Evolutionary conservation across 2,113 vertebrate species (phyloP), one percentile per base, ranked within the genome.

Genomic region (Naja naja): DNA sequence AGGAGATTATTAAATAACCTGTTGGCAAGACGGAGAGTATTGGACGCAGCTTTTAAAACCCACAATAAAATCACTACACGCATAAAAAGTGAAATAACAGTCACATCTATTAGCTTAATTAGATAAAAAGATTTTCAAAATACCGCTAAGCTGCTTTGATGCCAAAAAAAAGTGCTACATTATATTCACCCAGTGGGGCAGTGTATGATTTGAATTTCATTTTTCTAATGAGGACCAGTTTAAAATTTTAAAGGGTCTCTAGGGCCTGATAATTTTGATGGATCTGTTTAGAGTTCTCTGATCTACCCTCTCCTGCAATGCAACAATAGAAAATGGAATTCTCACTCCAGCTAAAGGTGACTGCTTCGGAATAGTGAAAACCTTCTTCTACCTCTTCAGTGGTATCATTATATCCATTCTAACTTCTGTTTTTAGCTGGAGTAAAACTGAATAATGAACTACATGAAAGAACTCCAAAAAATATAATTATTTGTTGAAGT

Each of bases 1-100:
- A 69, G 86, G 90, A 91, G 14, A 43, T 92, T 97, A 95, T 94
- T 96, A 97, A 95, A 95, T 96, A 96, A 95, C 88, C 88, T 96
- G 95, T 96, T 93, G 34, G 94, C 97, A 94, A 95, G 93, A 87
- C 96, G 93, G 96, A 97, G 94, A 93, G 96, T 90, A 86, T 97
- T 97, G 95, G 95, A 95, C 96, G 94, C 74, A 95, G 95, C 58
- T 95, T 94, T 87, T 81, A n/a, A 92, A 94, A 97, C 94, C 90
- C 90, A 96, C 96, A 96, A 95, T 96, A 90, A 89, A 97, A 97
- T 97, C 96, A 97, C 95, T 95, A 94, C 95, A 97, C 91, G 95
- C 91, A 88, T 85, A 58, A 97, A 96, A 95, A 94, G 91, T 96
- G 96, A 94, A 95, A 97, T 95, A 97, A 96, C 97, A 98, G 97